These are phyloP conservation scores for Plemyria rubiginata DNA, from an alignment of 2,888 invertebrate genomes.

Conservation along the genomic window DNA sequence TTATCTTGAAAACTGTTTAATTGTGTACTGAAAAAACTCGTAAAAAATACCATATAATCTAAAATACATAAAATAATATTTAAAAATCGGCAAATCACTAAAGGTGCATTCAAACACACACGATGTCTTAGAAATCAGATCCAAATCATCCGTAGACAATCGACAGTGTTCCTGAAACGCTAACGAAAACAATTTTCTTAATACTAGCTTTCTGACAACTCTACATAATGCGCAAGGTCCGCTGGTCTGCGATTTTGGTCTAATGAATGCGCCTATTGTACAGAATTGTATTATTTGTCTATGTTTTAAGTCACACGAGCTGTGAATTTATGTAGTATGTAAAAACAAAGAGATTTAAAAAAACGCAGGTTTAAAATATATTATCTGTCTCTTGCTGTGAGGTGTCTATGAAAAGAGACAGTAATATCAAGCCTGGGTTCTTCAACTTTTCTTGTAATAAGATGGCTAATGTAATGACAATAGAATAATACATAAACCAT, in stretches of 20 bases:
- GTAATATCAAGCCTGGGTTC: neutral
- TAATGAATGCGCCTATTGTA: constrained; percentile 25
- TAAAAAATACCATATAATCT: neutral
- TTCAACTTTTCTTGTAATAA: constrained; percentile 2
- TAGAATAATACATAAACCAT: constrained; percentile 64
- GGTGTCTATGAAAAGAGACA: neutral
- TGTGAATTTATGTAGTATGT: constrained; percentile 44
- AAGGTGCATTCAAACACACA: constrained; percentile 41
- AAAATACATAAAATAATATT: constrained; percentile 28
- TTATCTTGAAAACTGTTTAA: neutral
- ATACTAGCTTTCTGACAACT: neutral
- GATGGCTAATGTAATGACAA: constrained; percentile 61
- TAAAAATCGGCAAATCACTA: constrained; percentile 66
- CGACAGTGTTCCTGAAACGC: neutral
- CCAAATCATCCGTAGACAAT: neutral
- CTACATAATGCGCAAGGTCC: neutral
- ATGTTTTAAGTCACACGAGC: constrained; percentile 45
- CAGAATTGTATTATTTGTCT: constrained; percentile 16
- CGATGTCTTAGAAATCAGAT: neutral
- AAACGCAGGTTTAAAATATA: neutral
- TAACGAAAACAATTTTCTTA: neutral
- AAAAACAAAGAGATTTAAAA: constrained; percentile 2
- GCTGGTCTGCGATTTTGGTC: neutral
- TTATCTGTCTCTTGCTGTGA: neutral
- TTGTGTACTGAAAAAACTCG: neutral